Evolutionary conservation across 2,888 invertebrate species (phyloP), one percentile per base, ranked within the genome.

Genomic region (Meiosimyza platycephala): DNA sequence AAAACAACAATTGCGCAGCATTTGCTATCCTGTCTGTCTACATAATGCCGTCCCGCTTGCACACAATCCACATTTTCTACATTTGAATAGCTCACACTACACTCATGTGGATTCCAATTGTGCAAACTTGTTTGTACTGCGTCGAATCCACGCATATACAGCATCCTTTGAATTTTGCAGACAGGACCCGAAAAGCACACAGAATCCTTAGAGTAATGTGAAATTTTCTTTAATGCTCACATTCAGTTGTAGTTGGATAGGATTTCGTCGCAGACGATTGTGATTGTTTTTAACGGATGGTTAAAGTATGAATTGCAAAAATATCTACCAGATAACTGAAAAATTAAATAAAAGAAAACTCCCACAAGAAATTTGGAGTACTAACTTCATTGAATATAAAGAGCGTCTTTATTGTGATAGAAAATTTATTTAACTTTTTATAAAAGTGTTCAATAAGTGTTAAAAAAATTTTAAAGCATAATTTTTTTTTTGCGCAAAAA

Each of bases 211-310:
- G 33, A 16, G 18, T 64, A 69, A 60, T 70, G 71, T 62, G 71
- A 79, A 79, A 77, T 76, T 79, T 78, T 79, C 78, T 69, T 75
- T 77, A 76, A 72, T 72, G 60, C 70, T 77, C 72, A 71, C 70
- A 75, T 83, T 85, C 85, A 86, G 86, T 86, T 85, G 85, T 85
- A 86, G 86, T 84, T 86, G 86, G 84, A 83, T 86, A 86, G 85
- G 85, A 83, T 82, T 86, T 82, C 84, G 80, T 80, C 80, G 82
- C 77, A 82, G 85, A 83, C 85, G 79, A 76, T 76, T 76, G 80
- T 83, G 82, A 81, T 80, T 79, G 76, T 76, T 78, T 60, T 78
- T 77, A 76, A 76, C 81, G 81, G 79, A 79, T 80, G 79, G 82
- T 81, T 78, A 69, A 74, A 79, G 75, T 75, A 66, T 69, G 70